A percentile compares a stretch with the other conserved stretches of the same genome.
These are phyloP conservation scores for Brevipalpus yothersi DNA, from an alignment of 1,140 invertebrate genomes.

Conservation along the genomic window DNA sequence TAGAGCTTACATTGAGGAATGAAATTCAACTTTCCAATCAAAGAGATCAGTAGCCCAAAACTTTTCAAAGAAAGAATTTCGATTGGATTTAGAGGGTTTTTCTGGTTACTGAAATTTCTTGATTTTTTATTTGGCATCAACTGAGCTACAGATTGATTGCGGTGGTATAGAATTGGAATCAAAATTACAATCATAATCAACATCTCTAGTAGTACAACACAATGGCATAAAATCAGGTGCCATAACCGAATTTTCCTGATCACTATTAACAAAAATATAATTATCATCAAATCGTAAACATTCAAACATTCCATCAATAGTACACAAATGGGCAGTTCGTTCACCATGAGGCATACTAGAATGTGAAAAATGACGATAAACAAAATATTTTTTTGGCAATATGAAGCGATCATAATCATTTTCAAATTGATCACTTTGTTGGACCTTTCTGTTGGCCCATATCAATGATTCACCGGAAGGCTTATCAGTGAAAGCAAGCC, in stretches of 20 bases:
- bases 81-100: no score
- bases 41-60: no score
- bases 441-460: background rate
- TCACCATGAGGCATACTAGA: background rate
- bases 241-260: background rate
- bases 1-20: no score
- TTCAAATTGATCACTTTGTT: background rate
- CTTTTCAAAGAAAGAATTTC: no score
- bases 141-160: background rate
- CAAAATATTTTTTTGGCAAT: background rate
- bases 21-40: no score
- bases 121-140: no score
- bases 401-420: no score
- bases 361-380: background rate
- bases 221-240: background rate
- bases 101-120: no score
- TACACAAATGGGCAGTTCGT: background rate
- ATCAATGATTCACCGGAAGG: background rate
- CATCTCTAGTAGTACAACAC: background rate
- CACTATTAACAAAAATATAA: background rate
- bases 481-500: background rate
- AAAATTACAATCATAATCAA: background rate
- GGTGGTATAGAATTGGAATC: background rate
- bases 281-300: background rate
- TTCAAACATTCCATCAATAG: background rate